Evolutionary conservation across 1,140 invertebrate genomes (phyloP), one percentile per base, ranked within the genome.

Genomic region (Lepidostoma basale): DNA sequence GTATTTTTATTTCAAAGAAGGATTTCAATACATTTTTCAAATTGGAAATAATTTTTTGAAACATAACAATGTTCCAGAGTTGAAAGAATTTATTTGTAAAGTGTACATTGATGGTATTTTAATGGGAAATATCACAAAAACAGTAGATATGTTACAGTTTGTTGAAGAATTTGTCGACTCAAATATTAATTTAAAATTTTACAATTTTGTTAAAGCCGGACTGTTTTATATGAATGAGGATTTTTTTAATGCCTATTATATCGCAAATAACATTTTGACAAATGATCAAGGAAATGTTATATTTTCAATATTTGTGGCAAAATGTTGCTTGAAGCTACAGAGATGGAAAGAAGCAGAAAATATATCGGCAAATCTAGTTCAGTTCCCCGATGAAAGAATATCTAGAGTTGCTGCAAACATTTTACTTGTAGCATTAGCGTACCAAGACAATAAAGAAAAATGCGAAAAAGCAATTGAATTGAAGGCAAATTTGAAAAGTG

Each of bases 21-120:
- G 33, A 40, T 56, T 65, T 12, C 40, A 42, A 10, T 18, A 18
- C 18, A 47, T 54, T 47, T 42, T 40, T 9, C 20, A 54, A 25
- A 26, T 8, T 14, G 28, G 5, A 33, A 30, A 30, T 25, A 49
- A 42, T 2, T 40, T 54, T 40, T 40, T 65, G 30, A 63, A 63
- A 47, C 18, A 30, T 30, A 9, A 12, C 6, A 22, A 47, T 36
- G 28, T 33, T 12, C 12, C 22, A 1, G 16, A 63, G 28, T 47
- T 63, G 18, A 59, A 67, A 59, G 86, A 87, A 75, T 88, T 87
- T 85, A 84, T 89, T 64, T 89, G 88, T 73, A 82, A 83, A 75
- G 76, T 83, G 0, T 89, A 85, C 33, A 14, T 63, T 81, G 36
- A 49, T 78, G 79, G 70, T 80, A 74, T 73, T 47, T 81, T 16